Conservation (phyloP, 2,113 vertebrate species). For the Taurulus bubalis region DNA sequence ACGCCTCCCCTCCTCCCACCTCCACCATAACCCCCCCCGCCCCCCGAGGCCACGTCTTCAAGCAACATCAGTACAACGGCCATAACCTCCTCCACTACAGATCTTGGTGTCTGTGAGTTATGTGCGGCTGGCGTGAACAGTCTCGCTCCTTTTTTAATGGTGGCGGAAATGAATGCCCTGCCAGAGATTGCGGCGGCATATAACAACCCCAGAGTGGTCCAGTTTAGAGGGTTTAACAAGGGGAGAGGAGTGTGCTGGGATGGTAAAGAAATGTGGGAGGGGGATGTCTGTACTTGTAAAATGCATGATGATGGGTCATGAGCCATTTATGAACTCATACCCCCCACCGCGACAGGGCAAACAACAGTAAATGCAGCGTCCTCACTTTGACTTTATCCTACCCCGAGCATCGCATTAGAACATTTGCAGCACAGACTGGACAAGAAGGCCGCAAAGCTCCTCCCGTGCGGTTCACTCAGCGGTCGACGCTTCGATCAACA, state of each 20-base stretch:
- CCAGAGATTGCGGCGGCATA: slow-evolving; percentile 76
- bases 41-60: slow-evolving; percentile 48
- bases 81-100: slow-evolving; percentile 23
- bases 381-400: slow-evolving; percentile 65
- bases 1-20: slow-evolving; percentile 9
- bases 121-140: slow-evolving; percentile 57
- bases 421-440: slow-evolving; percentile 4
- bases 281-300: slow-evolving; percentile 67
- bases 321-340: slow-evolving; percentile 76
- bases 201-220: slow-evolving; percentile 67
- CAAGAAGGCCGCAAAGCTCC: slow-evolving; percentile 37
- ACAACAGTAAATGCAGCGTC: slow-evolving; percentile 4
- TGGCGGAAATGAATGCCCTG: slow-evolving; percentile 73
- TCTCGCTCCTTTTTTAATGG: slow-evolving; percentile 53
- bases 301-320: slow-evolving; percentile 65
- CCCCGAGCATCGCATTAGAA: slow-evolving; percentile 43
- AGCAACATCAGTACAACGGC: slow-evolving; percentile 38
- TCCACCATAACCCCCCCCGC: slow-evolving; percentile 14
- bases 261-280: slow-evolving; percentile 22
- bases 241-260: slow-evolving; percentile 75
- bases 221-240: slow-evolving; percentile 79
- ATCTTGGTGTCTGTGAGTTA: slow-evolving; percentile 64
- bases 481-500: slow-evolving; percentile 27
- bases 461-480: slow-evolving; percentile 11
- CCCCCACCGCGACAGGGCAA: slow-evolving; percentile 5